Conservation (phyloP, 2,888 invertebrate species). For the Leucophenga maculata region DNA sequence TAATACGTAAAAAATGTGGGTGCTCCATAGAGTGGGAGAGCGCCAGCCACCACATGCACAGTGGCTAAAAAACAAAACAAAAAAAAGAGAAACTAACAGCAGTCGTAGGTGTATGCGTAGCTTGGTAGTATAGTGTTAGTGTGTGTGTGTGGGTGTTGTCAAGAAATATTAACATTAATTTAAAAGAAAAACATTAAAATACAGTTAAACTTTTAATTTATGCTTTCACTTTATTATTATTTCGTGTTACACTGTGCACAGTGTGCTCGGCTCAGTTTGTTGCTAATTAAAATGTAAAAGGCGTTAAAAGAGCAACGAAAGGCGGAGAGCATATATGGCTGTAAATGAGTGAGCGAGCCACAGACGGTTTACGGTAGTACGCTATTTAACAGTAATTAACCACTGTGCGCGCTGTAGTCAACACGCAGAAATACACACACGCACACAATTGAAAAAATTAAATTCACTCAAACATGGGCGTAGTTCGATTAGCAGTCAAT, state of each 20-base stretch:
- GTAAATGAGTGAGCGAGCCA: background rate
- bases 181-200: background rate
- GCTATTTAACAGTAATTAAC: constrained; percentile 22
- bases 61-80: background rate
- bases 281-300: constrained; percentile 17
- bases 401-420: background rate
- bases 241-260: background rate
- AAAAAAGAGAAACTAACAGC: constrained; percentile 19
- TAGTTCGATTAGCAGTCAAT: no score
- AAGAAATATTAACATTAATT: no score
- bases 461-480: no score
- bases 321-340: no score
- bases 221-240: constrained; percentile 8
- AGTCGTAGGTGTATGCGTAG: constrained; percentile 4
- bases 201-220: background rate
- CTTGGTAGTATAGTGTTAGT: constrained; percentile 26
- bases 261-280: no score
- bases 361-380: constrained; percentile 4
- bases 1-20: no score
- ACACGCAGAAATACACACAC: background rate
- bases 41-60: no score
- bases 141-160: constrained; percentile 36
- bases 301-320: background rate
- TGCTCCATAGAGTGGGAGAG: background rate
- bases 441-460: background rate